These are phyloP conservation scores for Thalassarche chlororhynchos DNA, from an alignment of 2,113 vertebrate genomes.

Conservation along the genomic window DNA sequence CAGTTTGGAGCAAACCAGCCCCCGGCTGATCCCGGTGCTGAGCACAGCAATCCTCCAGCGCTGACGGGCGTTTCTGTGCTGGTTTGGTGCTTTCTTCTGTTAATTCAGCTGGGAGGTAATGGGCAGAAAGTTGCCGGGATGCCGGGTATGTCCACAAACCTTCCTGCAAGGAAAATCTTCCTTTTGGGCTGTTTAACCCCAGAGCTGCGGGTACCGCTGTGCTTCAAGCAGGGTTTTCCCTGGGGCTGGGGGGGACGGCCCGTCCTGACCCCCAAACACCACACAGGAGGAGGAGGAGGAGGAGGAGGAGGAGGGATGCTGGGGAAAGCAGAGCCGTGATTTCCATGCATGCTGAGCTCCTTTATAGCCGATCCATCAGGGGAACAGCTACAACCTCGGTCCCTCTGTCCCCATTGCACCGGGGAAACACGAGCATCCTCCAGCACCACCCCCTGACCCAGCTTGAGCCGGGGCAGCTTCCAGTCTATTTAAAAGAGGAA, in stretches of 20 bases:
- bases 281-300: background rate
- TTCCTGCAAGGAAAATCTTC: background rate
- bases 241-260: background rate
- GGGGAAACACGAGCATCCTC: background rate
- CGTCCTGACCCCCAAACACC: background rate
- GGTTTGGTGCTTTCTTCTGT: background rate
- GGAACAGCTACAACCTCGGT: background rate
- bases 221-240: background rate
- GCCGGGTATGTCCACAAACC: background rate
- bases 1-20: background rate
- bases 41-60: background rate
- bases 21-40: fast-evolving
- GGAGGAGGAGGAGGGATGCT: background rate
- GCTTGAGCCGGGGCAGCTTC: background rate
- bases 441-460: background rate
- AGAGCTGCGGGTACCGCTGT: background rate
- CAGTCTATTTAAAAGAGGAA: background rate
- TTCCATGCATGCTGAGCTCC: background rate
- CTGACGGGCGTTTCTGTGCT: fast-evolving
- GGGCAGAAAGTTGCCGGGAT: background rate
- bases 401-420: background rate
- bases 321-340: background rate
- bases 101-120: background rate
- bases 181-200: background rate
- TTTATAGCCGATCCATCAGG: background rate